Percentiles rank a stretch among this genome's conserved stretches.
Evolutionary conservation across 2,113 vertebrate species (phyloP).

Genomic region (Athene noctua): DNA sequence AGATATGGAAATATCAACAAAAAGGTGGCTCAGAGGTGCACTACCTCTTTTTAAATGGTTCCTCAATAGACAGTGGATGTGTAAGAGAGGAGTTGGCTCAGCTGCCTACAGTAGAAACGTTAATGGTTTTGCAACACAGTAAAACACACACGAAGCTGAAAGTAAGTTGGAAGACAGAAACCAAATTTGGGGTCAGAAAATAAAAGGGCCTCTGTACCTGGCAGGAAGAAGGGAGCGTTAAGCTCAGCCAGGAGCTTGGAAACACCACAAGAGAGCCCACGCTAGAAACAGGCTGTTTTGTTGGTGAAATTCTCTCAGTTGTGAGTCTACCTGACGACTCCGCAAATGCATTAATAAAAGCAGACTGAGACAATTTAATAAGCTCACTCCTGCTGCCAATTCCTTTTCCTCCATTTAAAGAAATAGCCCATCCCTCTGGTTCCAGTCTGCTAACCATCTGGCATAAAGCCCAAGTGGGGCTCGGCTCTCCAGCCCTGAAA

Average conservation of each 20-base stretch:
- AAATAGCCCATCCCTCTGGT: constrained; percentile 37
- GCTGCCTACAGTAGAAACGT: neutral
- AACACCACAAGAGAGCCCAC: accelerated
- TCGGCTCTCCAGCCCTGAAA: neutral
- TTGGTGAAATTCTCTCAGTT: neutral
- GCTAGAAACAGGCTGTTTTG: neutral
- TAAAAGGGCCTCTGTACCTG: neutral
- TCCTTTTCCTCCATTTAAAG: constrained; percentile 49
- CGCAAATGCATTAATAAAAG: neutral
- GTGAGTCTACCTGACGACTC: neutral
- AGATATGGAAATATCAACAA: neutral
- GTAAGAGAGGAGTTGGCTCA: neutral
- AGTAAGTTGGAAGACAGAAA: neutral
- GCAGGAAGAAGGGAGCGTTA: neutral
- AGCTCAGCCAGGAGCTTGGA: neutral
- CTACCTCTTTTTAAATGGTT: neutral
- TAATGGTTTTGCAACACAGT: neutral
- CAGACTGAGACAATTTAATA: constrained; percentile 44
- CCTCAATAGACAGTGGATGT: neutral
- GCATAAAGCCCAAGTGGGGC: constrained; percentile 8
- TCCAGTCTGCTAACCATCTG: constrained; percentile 21
- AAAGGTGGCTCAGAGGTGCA: neutral
- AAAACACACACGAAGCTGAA: neutral
- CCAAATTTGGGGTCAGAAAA: neutral
- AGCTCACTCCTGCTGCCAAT: constrained; percentile 29